Conservation (phyloP, 2,888 invertebrate genomes). For the Cheilosia soror region DNA sequence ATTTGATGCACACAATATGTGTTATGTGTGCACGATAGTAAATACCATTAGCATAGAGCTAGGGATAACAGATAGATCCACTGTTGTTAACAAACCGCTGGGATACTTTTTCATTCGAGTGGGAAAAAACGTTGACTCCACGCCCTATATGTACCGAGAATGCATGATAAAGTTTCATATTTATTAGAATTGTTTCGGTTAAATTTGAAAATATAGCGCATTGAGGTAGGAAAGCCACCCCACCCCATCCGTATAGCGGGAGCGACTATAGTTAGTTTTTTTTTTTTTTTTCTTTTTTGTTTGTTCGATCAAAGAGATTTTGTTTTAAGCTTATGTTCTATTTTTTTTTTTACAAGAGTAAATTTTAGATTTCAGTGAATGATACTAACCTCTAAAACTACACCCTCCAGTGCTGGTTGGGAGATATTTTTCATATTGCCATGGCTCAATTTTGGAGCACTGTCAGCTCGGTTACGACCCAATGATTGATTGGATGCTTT, state of each 20-base stretch:
- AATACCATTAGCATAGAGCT: constrained; percentile 83
- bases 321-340: constrained; percentile 7
- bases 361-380: not conserved
- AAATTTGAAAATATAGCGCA: constrained; percentile 58
- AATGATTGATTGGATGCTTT: constrained; percentile 87
- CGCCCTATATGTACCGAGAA: constrained; percentile 80
- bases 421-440: constrained; percentile 86
- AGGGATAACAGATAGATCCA: constrained; percentile 83
- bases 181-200: constrained; percentile 67
- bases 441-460: constrained; percentile 86
- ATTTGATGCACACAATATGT: constrained; percentile 55
- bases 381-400: constrained; percentile 85
- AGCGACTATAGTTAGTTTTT: constrained; percentile 45
- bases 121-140: constrained; percentile 83
- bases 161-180: constrained; percentile 74
- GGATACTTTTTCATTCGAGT: constrained; percentile 84
- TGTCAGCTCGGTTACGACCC: constrained; percentile 85
- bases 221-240: constrained; percentile 20
- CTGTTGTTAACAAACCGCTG: constrained; percentile 83
- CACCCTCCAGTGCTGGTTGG: constrained; percentile 85
- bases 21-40: constrained; percentile 55
- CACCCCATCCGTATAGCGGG: not conserved
- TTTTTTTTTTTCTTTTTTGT: constrained; percentile 7
- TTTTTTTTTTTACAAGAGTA: constrained; percentile 7
- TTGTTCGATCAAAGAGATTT: not conserved